Evolutionary conservation across 2,888 invertebrate species (phyloP).

Genomic region (Sceliomorpha sp.): DNA sequence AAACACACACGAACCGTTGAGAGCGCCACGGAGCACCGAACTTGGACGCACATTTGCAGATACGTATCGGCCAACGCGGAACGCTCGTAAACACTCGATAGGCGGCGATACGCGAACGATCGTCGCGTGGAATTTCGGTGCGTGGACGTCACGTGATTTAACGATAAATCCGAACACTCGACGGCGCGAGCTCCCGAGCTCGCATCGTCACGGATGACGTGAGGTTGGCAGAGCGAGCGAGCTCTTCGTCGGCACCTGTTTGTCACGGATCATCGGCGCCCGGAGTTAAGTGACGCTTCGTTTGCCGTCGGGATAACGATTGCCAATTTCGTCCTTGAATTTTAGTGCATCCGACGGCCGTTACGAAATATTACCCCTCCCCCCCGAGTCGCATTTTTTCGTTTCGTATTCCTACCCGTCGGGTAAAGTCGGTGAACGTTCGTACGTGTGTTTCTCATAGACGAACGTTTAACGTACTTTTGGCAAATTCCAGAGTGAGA

Average conservation of each 20-base stretch:
- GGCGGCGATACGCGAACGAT: background rate
- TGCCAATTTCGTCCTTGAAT: slow-evolving; percentile 39
- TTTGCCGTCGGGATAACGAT: slow-evolving; percentile 27
- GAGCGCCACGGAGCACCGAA: slow-evolving; percentile 29
- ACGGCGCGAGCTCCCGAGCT: too few relatives aligned
- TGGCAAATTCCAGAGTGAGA: too few relatives aligned
- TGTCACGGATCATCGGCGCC: slow-evolving; percentile 50
- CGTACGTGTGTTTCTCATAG: too few relatives aligned
- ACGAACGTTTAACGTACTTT: too few relatives aligned
- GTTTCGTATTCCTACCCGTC: background rate
- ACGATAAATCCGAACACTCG: too few relatives aligned
- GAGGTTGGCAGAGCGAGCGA: too few relatives aligned
- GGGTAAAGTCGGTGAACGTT: slow-evolving; percentile 6
- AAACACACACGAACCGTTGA: too few relatives aligned
- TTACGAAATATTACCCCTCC: too few relatives aligned
- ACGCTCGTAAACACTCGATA: background rate
- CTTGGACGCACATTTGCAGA: slow-evolving; percentile 7
- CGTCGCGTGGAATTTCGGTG: background rate
- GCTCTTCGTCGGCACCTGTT: slow-evolving; percentile 41
- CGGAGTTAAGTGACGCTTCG: slow-evolving; percentile 46
- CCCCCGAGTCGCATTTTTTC: too few relatives aligned
- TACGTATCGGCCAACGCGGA: slow-evolving; percentile 14
- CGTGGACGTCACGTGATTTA: slow-evolving; percentile 13
- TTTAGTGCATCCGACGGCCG: slow-evolving; percentile 14
- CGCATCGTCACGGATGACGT: slow-evolving; percentile 30